phyloP scores from a whole-genome alignment of 1,140 invertebrate species.

The Drosophila watanabei region DNA sequence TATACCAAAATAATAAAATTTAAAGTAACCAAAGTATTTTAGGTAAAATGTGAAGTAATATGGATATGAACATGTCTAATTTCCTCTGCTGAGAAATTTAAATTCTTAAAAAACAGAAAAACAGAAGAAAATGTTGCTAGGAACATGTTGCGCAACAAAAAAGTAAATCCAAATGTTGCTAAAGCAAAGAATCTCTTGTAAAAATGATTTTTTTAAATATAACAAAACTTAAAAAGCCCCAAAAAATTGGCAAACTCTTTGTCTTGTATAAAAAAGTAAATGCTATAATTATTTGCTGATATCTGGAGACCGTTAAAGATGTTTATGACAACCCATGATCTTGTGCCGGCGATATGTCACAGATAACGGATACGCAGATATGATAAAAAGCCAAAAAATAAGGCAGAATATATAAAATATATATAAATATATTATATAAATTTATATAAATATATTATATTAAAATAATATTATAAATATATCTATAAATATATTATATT shows the following conservation, averaged over 20 bases:
- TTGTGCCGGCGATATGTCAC: constrained; percentile 14
- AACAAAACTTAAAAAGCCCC: neutral
- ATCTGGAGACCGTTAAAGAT: constrained; percentile 11
- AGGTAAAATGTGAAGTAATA: too few relatives aligned
- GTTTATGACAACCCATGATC: constrained; percentile 26
- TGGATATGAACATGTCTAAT: too few relatives aligned
- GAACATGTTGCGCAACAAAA: neutral
- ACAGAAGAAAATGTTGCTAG: neutral
- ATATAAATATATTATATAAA: neutral
- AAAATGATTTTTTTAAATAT: neutral
- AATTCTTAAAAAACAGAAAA: neutral
- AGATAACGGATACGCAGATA: constrained; percentile 18
- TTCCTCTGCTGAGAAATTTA: too few relatives aligned
- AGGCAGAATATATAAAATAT: neutral
- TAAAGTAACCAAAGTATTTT: too few relatives aligned
- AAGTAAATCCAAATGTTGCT: neutral
- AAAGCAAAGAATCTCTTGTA: too few relatives aligned
- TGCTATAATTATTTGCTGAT: neutral
- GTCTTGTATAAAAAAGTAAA: neutral
- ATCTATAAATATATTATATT: neutral
- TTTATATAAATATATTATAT: neutral
- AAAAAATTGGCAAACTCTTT: neutral
- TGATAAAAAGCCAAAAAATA: constrained; percentile 21
- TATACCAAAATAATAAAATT: too few relatives aligned
- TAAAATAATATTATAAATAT: neutral